phyloP scores from a whole-genome alignment of 1,140 invertebrate species.

The Drosophila erecta region DNA sequence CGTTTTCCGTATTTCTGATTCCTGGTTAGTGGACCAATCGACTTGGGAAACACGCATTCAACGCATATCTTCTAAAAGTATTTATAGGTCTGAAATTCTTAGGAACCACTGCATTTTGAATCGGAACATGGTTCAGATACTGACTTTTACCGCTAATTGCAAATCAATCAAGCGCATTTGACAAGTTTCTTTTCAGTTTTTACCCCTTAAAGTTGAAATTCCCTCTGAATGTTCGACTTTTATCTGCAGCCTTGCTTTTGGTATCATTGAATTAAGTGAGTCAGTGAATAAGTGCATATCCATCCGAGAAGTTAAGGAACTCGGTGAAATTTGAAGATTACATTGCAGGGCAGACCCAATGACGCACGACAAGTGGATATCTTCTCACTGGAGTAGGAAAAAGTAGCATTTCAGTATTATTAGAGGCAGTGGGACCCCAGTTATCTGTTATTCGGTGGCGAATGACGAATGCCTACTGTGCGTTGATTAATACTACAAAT shows the following conservation, averaged over 20 bases:
- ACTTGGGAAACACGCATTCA: too few species aligned
- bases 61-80: too few species aligned
- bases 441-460: slow-evolving; percentile 3
- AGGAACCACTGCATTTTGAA: too few species aligned
- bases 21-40: too few species aligned
- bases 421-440: background rate
- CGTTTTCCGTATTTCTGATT: background rate
- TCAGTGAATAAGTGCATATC: background rate
- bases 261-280: slow-evolving; percentile 1
- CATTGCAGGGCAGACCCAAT: background rate
- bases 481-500: slow-evolving; percentile 39
- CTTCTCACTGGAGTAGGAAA: too few species aligned
- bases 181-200: too few species aligned
- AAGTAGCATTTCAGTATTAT: background rate
- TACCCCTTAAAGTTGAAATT: background rate
- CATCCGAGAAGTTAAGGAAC: background rate
- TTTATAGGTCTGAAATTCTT: too few species aligned
- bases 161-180: too few species aligned
- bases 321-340: background rate
- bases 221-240: background rate
- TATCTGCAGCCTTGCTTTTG: background rate
- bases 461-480: slow-evolving; percentile 24
- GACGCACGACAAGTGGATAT: slow-evolving; percentile 17
- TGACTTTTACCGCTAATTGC: too few species aligned
- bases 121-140: too few species aligned